These are phyloP conservation scores for Uromys caudimaculatus DNA, from an alignment of 2,797 vertebrate species.

Conservation along the genomic window DNA sequence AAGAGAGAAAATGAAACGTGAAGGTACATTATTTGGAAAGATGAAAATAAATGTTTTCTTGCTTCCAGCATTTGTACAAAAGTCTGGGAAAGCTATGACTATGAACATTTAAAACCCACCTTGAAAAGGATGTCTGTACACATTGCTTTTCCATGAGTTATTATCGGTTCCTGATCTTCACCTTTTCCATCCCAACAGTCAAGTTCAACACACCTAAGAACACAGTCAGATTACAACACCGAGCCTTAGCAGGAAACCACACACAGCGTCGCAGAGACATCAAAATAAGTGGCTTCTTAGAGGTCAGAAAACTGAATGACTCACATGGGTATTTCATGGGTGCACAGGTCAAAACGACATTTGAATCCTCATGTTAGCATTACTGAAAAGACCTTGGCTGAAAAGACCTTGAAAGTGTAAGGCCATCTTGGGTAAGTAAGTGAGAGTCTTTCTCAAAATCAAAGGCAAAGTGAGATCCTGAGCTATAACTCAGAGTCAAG, in stretches of 20 bases:
- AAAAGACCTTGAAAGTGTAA: neutral
- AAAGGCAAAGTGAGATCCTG: neutral
- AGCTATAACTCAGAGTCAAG: neutral
- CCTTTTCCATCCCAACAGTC: slow-evolving; percentile 99
- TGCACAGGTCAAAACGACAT: neutral
- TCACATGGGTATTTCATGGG: neutral
- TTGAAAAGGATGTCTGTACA: slow-evolving; percentile 99
- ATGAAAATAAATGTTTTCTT: neutral
- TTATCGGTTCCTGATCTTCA: slow-evolving; percentile 99
- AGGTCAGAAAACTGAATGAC: neutral
- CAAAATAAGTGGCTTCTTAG: neutral
- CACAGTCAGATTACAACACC: slow-evolving; percentile 45
- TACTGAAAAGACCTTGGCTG: neutral
- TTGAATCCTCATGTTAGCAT: neutral
- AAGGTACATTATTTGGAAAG: slow-evolving; percentile 8
- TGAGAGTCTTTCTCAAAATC: neutral
- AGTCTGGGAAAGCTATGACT: neutral
- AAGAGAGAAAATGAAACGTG: neutral
- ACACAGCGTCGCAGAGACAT: neutral
- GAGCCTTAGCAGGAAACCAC: neutral
- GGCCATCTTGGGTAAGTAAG: neutral
- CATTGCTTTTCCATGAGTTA: slow-evolving; percentile 99
- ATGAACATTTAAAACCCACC: slow-evolving; percentile 85
- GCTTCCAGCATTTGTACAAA: neutral
- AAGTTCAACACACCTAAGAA: slow-evolving; percentile 95